Evolutionary conservation across 2,888 invertebrate genomes (phyloP).

Genomic region (Drosophila dives): DNA sequence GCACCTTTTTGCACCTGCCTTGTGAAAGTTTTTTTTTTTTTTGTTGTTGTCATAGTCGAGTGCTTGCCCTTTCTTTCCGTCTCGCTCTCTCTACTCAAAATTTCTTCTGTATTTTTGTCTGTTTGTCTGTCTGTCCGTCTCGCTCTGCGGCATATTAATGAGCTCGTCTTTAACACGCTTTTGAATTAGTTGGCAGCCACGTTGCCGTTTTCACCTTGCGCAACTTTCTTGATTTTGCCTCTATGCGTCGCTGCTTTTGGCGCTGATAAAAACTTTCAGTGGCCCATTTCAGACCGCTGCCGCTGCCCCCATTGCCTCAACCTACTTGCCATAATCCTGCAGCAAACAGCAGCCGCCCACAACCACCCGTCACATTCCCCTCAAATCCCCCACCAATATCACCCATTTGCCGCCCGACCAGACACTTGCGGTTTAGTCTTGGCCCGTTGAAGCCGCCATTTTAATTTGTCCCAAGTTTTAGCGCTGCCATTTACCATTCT

Average conservation of each 20-base stretch:
- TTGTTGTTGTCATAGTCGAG: slow-evolving; percentile 17
- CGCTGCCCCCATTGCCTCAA: neutral
- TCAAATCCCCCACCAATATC: slow-evolving; percentile 1
- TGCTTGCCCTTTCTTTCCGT: neutral
- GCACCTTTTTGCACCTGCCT: slow-evolving; percentile 60
- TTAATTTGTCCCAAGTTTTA: slow-evolving; percentile 71
- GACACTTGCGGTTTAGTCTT: slow-evolving; percentile 53
- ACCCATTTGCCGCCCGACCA: slow-evolving; percentile 25
- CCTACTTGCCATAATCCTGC: neutral
- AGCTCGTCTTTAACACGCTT: slow-evolving; percentile 77
- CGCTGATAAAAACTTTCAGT: slow-evolving; percentile 55
- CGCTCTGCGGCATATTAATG: slow-evolving; percentile 71
- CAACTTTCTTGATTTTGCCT: slow-evolving; percentile 60
- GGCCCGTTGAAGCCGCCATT: slow-evolving; percentile 57
- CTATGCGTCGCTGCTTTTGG: slow-evolving; percentile 41
- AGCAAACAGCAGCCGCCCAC: neutral
- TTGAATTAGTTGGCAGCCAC: slow-evolving; percentile 75
- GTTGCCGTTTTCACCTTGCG: slow-evolving; percentile 68
- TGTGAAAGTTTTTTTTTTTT: slow-evolving; percentile 17
- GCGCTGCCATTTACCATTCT: slow-evolving; percentile 58
- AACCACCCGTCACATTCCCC: neutral
- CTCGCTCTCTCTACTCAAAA: neutral
- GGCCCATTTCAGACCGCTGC: slow-evolving; percentile 13
- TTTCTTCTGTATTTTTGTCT: neutral
- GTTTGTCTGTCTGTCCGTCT: neutral